These are phyloP conservation scores for Corythornis madagascariensis DNA, from an alignment of 2,113 vertebrate species.

Conservation along the genomic window DNA sequence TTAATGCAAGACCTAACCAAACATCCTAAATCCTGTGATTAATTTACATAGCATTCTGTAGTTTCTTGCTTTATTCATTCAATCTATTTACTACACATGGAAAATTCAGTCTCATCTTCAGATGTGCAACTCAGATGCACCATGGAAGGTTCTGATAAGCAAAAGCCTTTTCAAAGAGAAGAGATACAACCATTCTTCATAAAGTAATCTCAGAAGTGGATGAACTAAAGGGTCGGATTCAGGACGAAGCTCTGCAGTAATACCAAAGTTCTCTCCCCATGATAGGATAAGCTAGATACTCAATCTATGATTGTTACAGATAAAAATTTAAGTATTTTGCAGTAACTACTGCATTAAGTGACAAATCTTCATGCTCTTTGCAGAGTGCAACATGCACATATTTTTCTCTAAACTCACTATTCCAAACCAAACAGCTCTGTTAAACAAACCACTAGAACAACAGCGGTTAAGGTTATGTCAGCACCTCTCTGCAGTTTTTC, in stretches of 20 bases:
- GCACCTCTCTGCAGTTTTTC: background rate
- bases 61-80: background rate
- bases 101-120: background rate
- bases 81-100: background rate
- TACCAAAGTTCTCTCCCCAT: background rate
- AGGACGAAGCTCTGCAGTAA: background rate
- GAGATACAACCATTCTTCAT: background rate
- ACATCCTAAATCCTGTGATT: slow-evolving; percentile 27
- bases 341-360: background rate
- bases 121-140: background rate
- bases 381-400: background rate
- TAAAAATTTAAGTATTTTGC: background rate
- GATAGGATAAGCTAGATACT: background rate
- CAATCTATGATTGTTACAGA: background rate
- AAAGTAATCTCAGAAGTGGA: background rate
- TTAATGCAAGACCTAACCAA: slow-evolving; percentile 46
- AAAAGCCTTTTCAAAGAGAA: background rate
- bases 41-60: slow-evolving; percentile 12
- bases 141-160: background rate
- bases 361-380: background rate
- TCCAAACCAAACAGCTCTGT: background rate
- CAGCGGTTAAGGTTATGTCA: background rate
- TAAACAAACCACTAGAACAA: background rate
- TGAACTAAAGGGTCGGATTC: background rate
- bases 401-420: background rate